These are phyloP conservation scores for Hyles lineata DNA, from an alignment of 2,888 invertebrate species.

Conservation along the genomic window DNA sequence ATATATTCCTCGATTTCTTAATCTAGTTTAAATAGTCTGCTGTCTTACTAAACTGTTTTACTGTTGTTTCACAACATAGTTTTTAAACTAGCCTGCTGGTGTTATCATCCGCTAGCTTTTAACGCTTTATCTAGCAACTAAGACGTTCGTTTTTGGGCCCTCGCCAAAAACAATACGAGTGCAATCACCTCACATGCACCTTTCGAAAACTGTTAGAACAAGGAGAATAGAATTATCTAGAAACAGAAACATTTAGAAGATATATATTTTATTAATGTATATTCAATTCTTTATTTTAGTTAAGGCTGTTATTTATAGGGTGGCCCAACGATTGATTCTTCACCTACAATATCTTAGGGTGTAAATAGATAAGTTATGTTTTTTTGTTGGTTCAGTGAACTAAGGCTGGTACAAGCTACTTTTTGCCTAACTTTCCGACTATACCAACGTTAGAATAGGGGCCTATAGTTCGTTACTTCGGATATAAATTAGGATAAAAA, in stretches of 20 bases:
- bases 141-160: background rate
- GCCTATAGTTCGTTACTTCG: too few relatives aligned
- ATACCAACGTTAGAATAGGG: too few relatives aligned
- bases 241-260: background rate
- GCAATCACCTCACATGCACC: background rate
- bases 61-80: background rate
- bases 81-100: background rate
- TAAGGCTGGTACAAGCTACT: too few relatives aligned
- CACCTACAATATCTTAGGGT: too few relatives aligned
- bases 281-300: too few relatives aligned
- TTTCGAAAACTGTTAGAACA: background rate
- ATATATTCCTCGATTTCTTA: too few relatives aligned
- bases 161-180: conserved; percentile 4
- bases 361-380: too few relatives aligned
- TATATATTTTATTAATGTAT: background rate
- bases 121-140: conserved; percentile 3
- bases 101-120: background rate
- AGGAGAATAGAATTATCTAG: background rate
- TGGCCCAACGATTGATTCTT: too few relatives aligned
- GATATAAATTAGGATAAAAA: background rate
- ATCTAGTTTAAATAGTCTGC: background rate
- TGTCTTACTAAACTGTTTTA: background rate
- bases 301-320: too few relatives aligned
- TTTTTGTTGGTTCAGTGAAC: too few relatives aligned
- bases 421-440: too few relatives aligned